phyloP scores from a whole-genome alignment of 1,140 invertebrate genomes.

The Calephelis nemesis region DNA sequence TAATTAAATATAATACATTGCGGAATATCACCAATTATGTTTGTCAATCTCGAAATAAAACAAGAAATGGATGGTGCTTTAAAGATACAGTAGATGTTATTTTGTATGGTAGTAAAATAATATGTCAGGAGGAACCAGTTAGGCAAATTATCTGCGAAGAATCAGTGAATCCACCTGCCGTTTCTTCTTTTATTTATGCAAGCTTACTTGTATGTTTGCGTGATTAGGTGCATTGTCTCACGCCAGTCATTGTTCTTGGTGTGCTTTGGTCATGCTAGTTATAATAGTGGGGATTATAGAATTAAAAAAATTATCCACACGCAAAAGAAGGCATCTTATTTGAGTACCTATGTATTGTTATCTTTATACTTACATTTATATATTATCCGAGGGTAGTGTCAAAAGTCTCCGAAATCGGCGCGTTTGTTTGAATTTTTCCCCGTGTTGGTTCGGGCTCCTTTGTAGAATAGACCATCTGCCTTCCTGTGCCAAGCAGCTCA shows the following conservation, averaged over 20 bases:
- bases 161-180: constrained; percentile 70
- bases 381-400: no score
- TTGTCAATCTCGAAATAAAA: neutral
- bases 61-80: constrained; percentile 34
- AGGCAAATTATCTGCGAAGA: constrained; percentile 73
- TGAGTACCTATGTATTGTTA: no score
- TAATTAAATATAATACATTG: constrained; percentile 27
- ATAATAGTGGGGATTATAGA: neutral
- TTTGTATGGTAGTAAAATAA: constrained; percentile 39
- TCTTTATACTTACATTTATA: no score
- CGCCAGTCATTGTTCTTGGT: constrained; percentile 35
- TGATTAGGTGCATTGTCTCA: constrained; percentile 62
- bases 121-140: constrained; percentile 71
- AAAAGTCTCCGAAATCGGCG: no score
- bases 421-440: no score
- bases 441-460: no score
- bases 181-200: constrained; percentile 56
- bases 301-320: no score
- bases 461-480: no score
- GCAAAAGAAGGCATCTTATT: no score
- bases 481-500: no score
- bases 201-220: constrained; percentile 46
- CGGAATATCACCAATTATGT: neutral
- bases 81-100: constrained; percentile 9
- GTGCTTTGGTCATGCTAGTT: neutral